Base-by-base conservation (phyloP, 2,888 invertebrate species). In the Rhagonycha fulva region DNA sequence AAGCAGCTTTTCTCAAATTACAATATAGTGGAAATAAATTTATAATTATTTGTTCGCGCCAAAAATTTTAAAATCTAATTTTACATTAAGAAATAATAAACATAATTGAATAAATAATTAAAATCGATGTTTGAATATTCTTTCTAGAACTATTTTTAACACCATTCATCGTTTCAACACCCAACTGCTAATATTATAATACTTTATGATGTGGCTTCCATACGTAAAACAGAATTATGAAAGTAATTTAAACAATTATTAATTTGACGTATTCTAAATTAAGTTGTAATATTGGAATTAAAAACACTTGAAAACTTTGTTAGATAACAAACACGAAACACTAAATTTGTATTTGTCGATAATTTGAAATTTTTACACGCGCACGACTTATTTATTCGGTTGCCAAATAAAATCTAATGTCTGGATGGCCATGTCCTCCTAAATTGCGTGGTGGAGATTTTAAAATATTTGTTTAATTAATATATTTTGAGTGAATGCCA, bases 401-500 rank as follows among this genome's bases (percentile, higher is more conserved):
- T 26, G 63, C 19, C 63, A 66, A 47, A 47, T 47, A 47, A 47
- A 47, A 47, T 47, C 47, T 47, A 47, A 47, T n/a, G 47, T n/a
- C 47, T 9, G n/a, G 47, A 47, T 47, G 47, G n/a, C 63, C 63
- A 24, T 66, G 63, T 23, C 26, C 63, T 26, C 63, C 19, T 24
- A 66, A 66, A 66, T 9, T 66, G 63, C 19, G 23, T n/a, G 63
- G 23, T 66, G 12, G 63, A 63, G 26, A 66, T 66, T 66, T 66
- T 66, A 23, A 2, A 66, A 66, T 66, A 66, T 66, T 66, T 66
- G 24, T 66, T 66, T 66, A 66, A 66, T 66, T 66, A 66, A 66
- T 66, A 66, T 66, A 66, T 24, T 47, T 66, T 66, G 63, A 66
- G 63, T n/a, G n/a, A 66, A 66, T 26, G 63, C 63, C 63, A 66